These are phyloP conservation scores for Archilochus colubris DNA, from an alignment of 2,113 vertebrate species.

Conservation along the genomic window DNA sequence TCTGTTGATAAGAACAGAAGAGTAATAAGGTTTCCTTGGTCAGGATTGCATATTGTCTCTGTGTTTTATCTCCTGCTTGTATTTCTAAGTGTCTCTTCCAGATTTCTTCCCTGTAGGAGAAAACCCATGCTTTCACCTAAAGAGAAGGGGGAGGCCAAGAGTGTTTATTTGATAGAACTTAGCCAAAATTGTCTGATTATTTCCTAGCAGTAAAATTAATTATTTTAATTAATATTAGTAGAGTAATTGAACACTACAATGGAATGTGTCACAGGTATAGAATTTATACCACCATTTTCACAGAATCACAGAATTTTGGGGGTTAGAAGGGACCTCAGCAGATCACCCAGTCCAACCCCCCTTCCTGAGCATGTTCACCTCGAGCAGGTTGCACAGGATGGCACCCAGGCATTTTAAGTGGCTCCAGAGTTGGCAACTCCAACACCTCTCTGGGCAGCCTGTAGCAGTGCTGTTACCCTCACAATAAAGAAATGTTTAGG, in stretches of 20 bases:
- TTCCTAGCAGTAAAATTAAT: neutral
- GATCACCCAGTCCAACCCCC: too few species aligned
- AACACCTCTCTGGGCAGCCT: too few species aligned
- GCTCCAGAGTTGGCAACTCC: too few species aligned
- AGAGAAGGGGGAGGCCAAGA: neutral
- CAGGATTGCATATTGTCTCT: neutral
- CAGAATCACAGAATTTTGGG: too few species aligned
- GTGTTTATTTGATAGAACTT: neutral
- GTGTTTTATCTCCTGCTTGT: neutral
- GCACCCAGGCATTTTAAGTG: too few species aligned
- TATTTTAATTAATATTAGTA: neutral
- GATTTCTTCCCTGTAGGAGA: neutral
- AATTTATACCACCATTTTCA: rapidly evolving
- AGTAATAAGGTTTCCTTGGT: neutral
- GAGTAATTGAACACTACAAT: neutral
- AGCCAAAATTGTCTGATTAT: neutral
- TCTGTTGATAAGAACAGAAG: neutral
- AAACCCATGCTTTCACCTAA: neutral
- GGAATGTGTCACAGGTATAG: neutral
- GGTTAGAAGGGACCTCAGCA: too few species aligned
- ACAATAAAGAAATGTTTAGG: too few species aligned
- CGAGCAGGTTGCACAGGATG: too few species aligned
- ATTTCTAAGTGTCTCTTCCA: neutral
- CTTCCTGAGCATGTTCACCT: too few species aligned
- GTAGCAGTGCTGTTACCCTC: too few species aligned